Base-by-base conservation (phyloP, 2,797 vertebrate genomes). In the Syngnathus rostellatus region DNA sequence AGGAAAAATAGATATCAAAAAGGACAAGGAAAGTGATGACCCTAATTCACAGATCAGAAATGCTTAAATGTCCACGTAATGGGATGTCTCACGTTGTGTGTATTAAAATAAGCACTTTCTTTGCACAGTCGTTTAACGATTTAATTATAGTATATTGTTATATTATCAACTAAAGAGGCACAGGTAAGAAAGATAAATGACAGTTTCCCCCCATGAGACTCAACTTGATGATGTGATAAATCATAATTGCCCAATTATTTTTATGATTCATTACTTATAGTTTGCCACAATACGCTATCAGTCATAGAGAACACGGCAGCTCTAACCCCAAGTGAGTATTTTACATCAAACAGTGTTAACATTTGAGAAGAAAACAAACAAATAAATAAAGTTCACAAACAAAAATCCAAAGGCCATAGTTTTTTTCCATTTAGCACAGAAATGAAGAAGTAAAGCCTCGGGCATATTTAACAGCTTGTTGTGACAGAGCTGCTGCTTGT, bases 391-490 rank as follows among this genome's bases (percentile, higher is more conserved):
- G 17, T 19, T 61, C 14, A 68, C 31, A 43, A 71, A 53, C 39
- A 55, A 65, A 46, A 60, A 7, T 55, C 53, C 23, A 31, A 16
- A 57, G 37, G 25, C 9, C 41, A 11, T 12, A 10, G 3, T 51
- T 51, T 54, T 45, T 68, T 77, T 69, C 62, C 16, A 65, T 38
- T 19, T 14, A 70, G 54, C 45, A 77, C 51, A 11, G 54, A 74
- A 70, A 70, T 58, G 0, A 69, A 62, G 68, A 70, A 45, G 68
- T 67, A 64, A 17, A 31, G 64, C 68, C 66, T 70, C n/a, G 43
- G 66, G 72, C 40, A 48, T 65, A 70, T 75, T 62, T 74, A 73
- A 74, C 73, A 70, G 59, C 58, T 64, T 72, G 67, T 76, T 74
- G 55, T 71, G 72, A 77, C 75, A 75, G 53, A 81, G 17, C 43